Conservation (phyloP, 1,140 invertebrate species). For the Phthorimaea operculella region DNA sequence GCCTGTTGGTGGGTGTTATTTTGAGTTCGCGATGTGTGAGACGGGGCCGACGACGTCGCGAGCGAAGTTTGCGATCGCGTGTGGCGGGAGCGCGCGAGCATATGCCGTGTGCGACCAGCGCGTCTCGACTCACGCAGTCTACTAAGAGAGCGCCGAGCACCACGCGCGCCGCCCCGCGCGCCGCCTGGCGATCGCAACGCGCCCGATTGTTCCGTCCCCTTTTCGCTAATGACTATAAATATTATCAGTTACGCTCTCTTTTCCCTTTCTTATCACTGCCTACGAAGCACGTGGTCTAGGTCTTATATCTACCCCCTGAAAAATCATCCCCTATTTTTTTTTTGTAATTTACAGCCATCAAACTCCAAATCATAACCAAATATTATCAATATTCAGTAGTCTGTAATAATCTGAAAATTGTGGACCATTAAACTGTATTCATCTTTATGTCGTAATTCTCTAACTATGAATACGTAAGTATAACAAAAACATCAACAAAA, state of each 20-base stretch:
- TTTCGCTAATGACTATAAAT: constrained; percentile 67
- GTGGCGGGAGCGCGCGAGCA: constrained; percentile 37
- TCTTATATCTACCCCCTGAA: neutral
- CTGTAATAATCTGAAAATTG: neutral
- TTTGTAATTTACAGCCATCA: too few species aligned
- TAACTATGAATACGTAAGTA: neutral
- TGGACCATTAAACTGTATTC: neutral
- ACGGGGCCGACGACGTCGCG: constrained; percentile 35
- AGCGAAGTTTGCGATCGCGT: constrained; percentile 54
- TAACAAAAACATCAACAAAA: constrained; percentile 46
- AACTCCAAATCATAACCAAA: neutral
- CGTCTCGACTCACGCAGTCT: constrained; percentile 57
- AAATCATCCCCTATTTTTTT: neutral
- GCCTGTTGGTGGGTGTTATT: constrained; percentile 29
- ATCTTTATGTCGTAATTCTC: neutral
- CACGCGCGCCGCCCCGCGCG: constrained; percentile 55
- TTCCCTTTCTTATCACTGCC: constrained; percentile 60
- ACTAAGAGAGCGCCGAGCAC: constrained; percentile 41
- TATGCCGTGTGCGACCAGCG: constrained; percentile 51
- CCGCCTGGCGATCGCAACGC: constrained; percentile 44
- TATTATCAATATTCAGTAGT: neutral
- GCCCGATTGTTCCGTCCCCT: constrained; percentile 61
- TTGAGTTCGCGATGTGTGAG: constrained; percentile 29
- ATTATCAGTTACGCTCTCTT: constrained; percentile 64
- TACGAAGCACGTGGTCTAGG: constrained; percentile 41